A percentile compares a stretch with the other conserved stretches of the same genome.
phyloP scores from a whole-genome alignment of 2,113 vertebrate species.

The Turdus rufiventris region DNA sequence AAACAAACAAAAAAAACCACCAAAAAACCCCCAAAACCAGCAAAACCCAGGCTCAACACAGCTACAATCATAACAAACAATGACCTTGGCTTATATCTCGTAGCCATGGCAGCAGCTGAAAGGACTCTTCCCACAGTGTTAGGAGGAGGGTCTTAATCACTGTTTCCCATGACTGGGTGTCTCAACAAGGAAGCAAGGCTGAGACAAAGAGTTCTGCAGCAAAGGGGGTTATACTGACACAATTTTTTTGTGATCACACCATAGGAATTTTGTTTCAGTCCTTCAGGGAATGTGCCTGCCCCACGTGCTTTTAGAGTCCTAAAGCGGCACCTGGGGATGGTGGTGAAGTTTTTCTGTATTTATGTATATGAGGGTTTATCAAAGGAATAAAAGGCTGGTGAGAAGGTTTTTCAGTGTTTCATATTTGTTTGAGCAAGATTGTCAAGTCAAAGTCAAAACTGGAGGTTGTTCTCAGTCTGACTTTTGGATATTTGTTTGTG shows the following conservation, averaged over 20 bases:
- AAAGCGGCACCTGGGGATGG: background rate
- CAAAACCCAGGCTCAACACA: background rate
- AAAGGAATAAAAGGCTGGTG: background rate
- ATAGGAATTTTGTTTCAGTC: background rate
- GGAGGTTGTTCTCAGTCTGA: background rate
- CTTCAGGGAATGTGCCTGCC: background rate
- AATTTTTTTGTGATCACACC: background rate
- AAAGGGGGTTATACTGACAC: background rate
- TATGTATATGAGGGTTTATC: background rate
- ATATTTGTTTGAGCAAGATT: background rate
- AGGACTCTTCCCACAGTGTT: slow-evolving; percentile 15
- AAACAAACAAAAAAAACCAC: background rate
- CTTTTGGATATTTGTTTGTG: background rate
- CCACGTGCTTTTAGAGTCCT: background rate
- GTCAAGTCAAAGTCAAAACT: background rate
- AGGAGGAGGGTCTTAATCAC: background rate
- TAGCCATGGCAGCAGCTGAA: slow-evolving; percentile 48
- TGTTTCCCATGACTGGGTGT: background rate
- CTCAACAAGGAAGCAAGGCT: background rate
- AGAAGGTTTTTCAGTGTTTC: background rate
- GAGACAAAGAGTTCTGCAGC: background rate
- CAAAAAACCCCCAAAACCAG: too few species aligned
- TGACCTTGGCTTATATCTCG: slow-evolving; percentile 50
- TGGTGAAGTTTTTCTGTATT: background rate
- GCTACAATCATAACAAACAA: slow-evolving; percentile 36